phyloP scores from a whole-genome alignment of 2,113 vertebrate species.

The Natator depressus region DNA sequence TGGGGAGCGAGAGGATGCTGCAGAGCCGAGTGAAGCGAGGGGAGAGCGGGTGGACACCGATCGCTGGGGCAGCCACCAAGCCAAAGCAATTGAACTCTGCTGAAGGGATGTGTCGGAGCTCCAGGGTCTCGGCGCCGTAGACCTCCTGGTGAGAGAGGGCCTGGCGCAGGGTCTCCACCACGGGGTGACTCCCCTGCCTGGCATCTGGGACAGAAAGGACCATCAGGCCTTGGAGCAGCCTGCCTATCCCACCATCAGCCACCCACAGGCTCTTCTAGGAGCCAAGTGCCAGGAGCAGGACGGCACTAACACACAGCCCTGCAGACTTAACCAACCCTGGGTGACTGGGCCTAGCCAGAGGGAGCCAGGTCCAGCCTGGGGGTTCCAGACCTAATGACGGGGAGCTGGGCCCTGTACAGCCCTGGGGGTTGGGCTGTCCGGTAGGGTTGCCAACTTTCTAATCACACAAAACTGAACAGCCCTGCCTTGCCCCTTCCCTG shows the following conservation, averaged over 20 bases:
- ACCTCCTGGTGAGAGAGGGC: slow-evolving; percentile 78
- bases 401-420: background rate
- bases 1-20: slow-evolving; percentile 79
- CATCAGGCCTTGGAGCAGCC: background rate
- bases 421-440: no score
- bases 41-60: slow-evolving; percentile 64
- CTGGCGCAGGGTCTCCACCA: slow-evolving; percentile 84
- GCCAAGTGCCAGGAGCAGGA: background rate
- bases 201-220: slow-evolving; percentile 68
- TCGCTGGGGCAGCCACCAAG: slow-evolving; percentile 64
- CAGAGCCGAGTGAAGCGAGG: slow-evolving; percentile 84
- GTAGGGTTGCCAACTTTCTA: no score
- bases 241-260: background rate
- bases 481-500: no score
- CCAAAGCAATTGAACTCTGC: slow-evolving; percentile 77
- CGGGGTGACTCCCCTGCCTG: slow-evolving; percentile 69
- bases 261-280: background rate
- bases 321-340: background rate
- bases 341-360: no score
- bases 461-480: no score
- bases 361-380: background rate
- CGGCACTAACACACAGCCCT: background rate
- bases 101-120: slow-evolving; percentile 72
- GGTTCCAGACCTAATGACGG: no score
- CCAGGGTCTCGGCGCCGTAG: slow-evolving; percentile 51